phyloP scores from a whole-genome alignment of 2,797 vertebrate species.

The Rhinophrynus dorsalis region DNA sequence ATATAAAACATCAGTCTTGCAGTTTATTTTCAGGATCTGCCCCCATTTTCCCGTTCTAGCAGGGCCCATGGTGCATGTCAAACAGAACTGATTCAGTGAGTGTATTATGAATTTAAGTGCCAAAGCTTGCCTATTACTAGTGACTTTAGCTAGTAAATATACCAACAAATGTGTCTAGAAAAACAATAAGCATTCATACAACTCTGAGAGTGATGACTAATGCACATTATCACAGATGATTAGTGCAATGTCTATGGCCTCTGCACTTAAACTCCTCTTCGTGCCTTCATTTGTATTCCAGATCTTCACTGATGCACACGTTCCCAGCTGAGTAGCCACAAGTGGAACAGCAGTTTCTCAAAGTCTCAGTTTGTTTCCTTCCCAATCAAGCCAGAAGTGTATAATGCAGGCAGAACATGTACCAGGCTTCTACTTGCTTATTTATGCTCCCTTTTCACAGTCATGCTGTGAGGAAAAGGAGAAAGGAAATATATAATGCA shows the following conservation, averaged over 20 bases:
- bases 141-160: neutral
- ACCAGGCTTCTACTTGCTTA: constrained; percentile 8
- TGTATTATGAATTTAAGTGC: too few relatives aligned
- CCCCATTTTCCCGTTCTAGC: too few relatives aligned
- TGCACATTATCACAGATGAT: neutral
- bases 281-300: constrained; percentile 34
- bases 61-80: too few relatives aligned
- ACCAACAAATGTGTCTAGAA: neutral
- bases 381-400: constrained; percentile 43
- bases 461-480: constrained; percentile 26
- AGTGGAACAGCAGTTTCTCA: constrained; percentile 42
- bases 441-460: constrained; percentile 34
- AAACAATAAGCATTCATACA: neutral
- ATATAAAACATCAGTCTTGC: too few relatives aligned
- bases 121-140: neutral
- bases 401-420: constrained; percentile 24
- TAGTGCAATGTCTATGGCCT: neutral
- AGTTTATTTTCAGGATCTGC: too few relatives aligned
- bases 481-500: constrained; percentile 28
- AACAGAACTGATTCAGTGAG: too few relatives aligned
- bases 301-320: neutral
- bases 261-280: neutral
- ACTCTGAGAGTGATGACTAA: neutral
- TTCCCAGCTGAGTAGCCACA: constrained; percentile 33
- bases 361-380: constrained; percentile 37